Evolutionary conservation across 2,113 vertebrate genomes (phyloP), one percentile per base, ranked within the genome.

Genomic region (Maccullochella peelii): DNA sequence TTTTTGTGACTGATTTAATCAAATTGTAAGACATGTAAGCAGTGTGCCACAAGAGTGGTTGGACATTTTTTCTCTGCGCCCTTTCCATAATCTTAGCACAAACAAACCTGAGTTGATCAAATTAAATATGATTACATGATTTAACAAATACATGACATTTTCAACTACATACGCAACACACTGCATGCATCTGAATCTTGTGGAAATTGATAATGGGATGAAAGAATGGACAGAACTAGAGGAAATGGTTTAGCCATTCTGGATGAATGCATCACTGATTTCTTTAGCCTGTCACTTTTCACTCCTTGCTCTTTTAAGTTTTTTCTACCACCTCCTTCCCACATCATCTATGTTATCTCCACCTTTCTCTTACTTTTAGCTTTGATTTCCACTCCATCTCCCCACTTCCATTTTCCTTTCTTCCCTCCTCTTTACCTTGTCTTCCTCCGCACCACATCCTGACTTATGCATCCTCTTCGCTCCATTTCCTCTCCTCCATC

Each of bases 311-410:
- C 49, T 54, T 77, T 8, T 58, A 58, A 44, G 54, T 55, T 42
- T 55, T 62, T 58, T 52, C 12, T 61, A 49, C 15, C 50, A 1
- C 14, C 52, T 68, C 67, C 57, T 50, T 47, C 55, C 52, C 21
- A 25, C 74, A 52, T 65, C 15, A 38, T 30, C 18, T 7, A 5
- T 38, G 12, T 57, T 77, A 8, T 23, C 25, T 54, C 25, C 66
- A 66, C 52, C 30, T 54, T 33, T 33, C 30, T 36, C 55, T 21
- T 21, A 2, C 72, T 30, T 67, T 70, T 49, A 62, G 21, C 61
- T 86, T 83, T 74, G 74, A 85, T 85, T 75, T 88, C 63, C 59
- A 78, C 55, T 77, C 44, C 42, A 72, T 65, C 49, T 82, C 47
- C n/a, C 30, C 55, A 33, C 83, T 77, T 80, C 42, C 62, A 65